A percentile compares a stretch with the other conserved stretches of the same genome.
Evolutionary conservation across 2,113 vertebrate genomes (phyloP).

Genomic region (Dromiciops gliroides): DNA sequence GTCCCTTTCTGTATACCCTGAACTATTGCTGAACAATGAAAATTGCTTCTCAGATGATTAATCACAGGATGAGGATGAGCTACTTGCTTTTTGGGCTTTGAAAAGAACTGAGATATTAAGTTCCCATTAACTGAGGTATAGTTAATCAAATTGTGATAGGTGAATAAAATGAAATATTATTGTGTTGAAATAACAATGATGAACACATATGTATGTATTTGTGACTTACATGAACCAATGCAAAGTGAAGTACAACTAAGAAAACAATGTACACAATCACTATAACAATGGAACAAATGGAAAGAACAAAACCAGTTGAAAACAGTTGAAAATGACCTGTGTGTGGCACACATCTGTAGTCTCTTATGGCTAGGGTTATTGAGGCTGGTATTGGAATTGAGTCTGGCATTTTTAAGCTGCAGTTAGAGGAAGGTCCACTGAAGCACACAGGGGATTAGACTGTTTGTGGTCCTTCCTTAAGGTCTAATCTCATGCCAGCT

Average conservation of each 20-base stretch:
- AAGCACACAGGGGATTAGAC: too few species aligned
- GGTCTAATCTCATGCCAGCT: too few species aligned
- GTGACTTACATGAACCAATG: too few species aligned
- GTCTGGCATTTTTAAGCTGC: neutral
- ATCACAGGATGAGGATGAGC: neutral
- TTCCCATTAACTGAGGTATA: neutral
- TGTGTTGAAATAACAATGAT: neutral
- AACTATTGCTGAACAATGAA: neutral
- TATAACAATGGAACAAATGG: neutral
- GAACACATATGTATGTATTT: neutral
- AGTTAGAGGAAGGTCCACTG: neutral
- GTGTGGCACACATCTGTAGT: neutral
- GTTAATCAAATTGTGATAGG: neutral
- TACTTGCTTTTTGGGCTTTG: neutral
- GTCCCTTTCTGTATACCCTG: neutral
- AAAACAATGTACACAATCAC: neutral
- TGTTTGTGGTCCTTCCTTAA: too few species aligned
- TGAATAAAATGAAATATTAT: neutral
- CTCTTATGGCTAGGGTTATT: neutral
- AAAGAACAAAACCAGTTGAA: neutral
- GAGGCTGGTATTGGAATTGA: neutral
- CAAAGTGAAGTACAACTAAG: too few species aligned
- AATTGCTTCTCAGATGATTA: neutral
- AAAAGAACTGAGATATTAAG: neutral
- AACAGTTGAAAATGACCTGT: neutral